Conservation (phyloP, 2,888 invertebrate genomes). For the Rhagonycha fulva region DNA sequence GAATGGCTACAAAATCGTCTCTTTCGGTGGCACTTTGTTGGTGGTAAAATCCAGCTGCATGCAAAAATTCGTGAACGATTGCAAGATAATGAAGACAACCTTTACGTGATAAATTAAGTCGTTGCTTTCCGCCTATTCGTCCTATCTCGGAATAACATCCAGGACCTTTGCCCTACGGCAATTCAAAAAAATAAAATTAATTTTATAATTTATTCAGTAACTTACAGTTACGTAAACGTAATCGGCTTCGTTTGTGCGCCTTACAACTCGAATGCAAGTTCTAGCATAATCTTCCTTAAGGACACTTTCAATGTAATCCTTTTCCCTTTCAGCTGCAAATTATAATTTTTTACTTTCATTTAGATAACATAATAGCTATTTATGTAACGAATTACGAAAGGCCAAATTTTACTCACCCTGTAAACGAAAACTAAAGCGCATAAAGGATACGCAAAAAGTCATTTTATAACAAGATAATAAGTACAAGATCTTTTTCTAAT, state of each 20-base stretch:
- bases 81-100: constrained; percentile 55
- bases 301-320: background rate
- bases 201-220: background rate
- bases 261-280: constrained; percentile 11
- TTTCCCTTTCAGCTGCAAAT: constrained; percentile 1
- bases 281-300: background rate
- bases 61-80: constrained; percentile 78
- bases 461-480: too few relatives aligned
- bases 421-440: too few relatives aligned
- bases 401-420: too few relatives aligned
- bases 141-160: constrained; percentile 4
- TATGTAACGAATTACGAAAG: too few relatives aligned
- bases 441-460: too few relatives aligned
- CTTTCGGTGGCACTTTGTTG: constrained; percentile 83
- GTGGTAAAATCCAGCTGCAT: constrained; percentile 81
- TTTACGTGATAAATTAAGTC: constrained; percentile 42
- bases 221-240: constrained; percentile 20
- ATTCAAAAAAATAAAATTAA: background rate
- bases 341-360: background rate
- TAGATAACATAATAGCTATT: background rate
- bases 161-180: background rate
- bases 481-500: too few relatives aligned
- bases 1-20: constrained; percentile 74
- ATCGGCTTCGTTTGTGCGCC: background rate
- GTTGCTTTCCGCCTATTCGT: background rate